Conservation (phyloP, 2,888 invertebrate species). For the Clistopyga incitator region DNA sequence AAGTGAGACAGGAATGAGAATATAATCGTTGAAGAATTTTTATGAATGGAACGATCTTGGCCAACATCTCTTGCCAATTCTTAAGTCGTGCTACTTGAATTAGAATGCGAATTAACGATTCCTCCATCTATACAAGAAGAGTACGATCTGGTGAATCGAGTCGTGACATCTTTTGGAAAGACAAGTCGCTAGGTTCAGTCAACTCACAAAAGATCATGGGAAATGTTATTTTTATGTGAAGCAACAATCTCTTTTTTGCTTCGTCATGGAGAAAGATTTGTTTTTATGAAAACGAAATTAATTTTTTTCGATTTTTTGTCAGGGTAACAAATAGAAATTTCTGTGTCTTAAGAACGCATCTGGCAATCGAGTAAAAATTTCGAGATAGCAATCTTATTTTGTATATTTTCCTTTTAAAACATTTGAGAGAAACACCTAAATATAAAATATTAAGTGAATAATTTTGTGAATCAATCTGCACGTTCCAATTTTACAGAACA, state of each 20-base stretch:
- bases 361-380: too few species aligned
- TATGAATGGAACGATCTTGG: constrained; percentile 55
- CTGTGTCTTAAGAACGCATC: too few species aligned
- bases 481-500: too few species aligned
- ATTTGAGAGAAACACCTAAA: too few species aligned
- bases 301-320: too few species aligned
- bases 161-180: constrained; percentile 20
- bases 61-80: constrained; percentile 3
- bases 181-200: not conserved
- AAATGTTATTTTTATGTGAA: not conserved
- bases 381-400: not conserved
- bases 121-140: not conserved
- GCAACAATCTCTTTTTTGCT: not conserved
- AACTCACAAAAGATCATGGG: not conserved
- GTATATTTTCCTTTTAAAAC: not conserved
- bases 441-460: too few species aligned
- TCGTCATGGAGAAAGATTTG: not conserved
- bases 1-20: constrained; percentile 16
- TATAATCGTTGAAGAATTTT: constrained; percentile 38
- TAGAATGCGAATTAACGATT: constrained; percentile 9
- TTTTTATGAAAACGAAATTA: not conserved
- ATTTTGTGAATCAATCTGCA: too few species aligned
- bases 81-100: constrained; percentile 23
- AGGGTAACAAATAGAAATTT: too few species aligned
- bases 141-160: not conserved